phyloP scores from a whole-genome alignment of 1,140 invertebrate species.

The Orius laevigatus region DNA sequence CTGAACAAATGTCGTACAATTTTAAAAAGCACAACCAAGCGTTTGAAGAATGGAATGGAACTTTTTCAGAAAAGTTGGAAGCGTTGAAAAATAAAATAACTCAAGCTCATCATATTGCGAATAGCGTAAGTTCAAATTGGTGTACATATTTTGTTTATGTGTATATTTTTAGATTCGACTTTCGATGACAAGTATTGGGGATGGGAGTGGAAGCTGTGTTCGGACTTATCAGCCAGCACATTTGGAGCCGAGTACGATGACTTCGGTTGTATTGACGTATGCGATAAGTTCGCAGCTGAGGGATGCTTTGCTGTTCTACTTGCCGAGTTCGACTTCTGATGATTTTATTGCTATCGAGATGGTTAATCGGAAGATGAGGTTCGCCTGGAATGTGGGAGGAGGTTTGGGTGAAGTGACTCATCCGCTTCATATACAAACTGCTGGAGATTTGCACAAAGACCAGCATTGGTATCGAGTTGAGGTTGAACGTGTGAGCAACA shows the following conservation, averaged over 20 bases:
- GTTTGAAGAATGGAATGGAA: constrained; percentile 41
- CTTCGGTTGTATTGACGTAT: constrained; percentile 47
- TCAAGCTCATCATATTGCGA: constrained; percentile 61
- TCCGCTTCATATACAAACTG: constrained; percentile 29
- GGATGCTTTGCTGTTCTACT: constrained; percentile 48
- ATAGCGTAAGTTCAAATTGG: constrained; percentile 40
- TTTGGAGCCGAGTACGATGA: constrained; percentile 49
- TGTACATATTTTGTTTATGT: neutral
- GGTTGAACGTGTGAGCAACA: constrained; percentile 39
- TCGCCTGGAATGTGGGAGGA: constrained; percentile 61
- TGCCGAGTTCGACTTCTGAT: constrained; percentile 39
- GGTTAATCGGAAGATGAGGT: constrained; percentile 51
- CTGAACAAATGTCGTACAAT: constrained; percentile 13
- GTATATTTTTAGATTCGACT: constrained; percentile 50
- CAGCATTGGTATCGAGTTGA: constrained; percentile 56
- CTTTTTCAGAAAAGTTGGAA: constrained; percentile 40
- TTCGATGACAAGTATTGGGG: constrained; percentile 39
- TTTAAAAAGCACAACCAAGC: constrained; percentile 34
- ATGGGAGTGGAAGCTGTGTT: constrained; percentile 27
- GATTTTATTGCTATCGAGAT: constrained; percentile 71
- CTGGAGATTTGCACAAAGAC: constrained; percentile 39
- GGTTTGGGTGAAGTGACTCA: constrained; percentile 45
- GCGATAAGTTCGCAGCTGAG: constrained; percentile 39
- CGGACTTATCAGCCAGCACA: constrained; percentile 48
- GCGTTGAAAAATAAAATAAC: constrained; percentile 54